Percentiles rank a stretch among this genome's conserved stretches.
Conservation (phyloP, 2,797 vertebrate species). For the Craterocephalus amniculus region DNA sequence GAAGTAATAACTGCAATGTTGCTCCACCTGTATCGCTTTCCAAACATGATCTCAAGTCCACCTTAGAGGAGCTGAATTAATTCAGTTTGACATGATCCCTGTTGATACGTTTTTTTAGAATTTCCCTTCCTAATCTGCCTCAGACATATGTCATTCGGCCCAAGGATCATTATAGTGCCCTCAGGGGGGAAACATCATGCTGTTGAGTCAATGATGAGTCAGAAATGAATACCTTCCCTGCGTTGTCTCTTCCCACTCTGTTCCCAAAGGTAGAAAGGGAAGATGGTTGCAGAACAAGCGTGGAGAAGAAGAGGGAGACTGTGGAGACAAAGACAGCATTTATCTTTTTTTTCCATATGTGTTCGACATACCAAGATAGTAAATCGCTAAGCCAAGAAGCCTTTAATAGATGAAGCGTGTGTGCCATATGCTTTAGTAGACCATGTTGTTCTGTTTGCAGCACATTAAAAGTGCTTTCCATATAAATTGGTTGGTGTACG, state of each 20-base stretch:
- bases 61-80: constrained; percentile 64
- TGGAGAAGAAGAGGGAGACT: constrained; percentile 36
- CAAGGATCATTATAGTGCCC: constrained; percentile 70
- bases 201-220: constrained; percentile 53
- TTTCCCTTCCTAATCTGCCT: constrained; percentile 65
- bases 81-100: constrained; percentile 67
- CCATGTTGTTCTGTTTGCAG: constrained; percentile 50
- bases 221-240: constrained; percentile 55
- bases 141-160: constrained; percentile 73
- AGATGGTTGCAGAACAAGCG: constrained; percentile 42
- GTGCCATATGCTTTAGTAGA: constrained; percentile 55
- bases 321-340: constrained; percentile 63
- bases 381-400: constrained; percentile 57
- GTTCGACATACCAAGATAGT: constrained; percentile 54
- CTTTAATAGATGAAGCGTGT: constrained; percentile 61
- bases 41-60: constrained; percentile 33
- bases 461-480: constrained; percentile 74
- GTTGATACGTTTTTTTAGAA: constrained; percentile 68
- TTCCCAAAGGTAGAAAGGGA: constrained; percentile 58
- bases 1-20: constrained; percentile 15
- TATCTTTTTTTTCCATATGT: constrained; percentile 72
- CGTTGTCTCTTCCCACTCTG: constrained; percentile 62
- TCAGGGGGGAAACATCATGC: constrained; percentile 55
- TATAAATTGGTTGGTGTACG: constrained; percentile 67
- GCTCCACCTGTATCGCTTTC: constrained; percentile 51